A percentile compares a stretch with the other conserved stretches of the same genome.
phyloP scores from a whole-genome alignment of 2,113 vertebrate species.

The Orientallactaga bullata region DNA sequence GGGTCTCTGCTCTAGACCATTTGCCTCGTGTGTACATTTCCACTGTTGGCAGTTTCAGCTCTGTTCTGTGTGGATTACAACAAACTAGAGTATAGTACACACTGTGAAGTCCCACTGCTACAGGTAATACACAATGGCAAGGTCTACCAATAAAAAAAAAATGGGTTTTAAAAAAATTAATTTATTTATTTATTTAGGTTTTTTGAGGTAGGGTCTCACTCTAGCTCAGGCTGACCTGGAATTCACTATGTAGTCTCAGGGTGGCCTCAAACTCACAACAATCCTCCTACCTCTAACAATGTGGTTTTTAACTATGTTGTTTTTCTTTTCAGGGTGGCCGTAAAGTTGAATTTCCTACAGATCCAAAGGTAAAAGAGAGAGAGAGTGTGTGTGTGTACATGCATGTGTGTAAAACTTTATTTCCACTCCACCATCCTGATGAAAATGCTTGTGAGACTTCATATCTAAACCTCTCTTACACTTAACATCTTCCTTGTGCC shows the following conservation, averaged over 20 bases:
- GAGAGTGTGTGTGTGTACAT: background rate
- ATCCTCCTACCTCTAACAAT: background rate
- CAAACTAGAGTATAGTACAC: background rate
- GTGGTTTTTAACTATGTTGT: constrained; percentile 2
- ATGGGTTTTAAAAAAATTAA: no score
- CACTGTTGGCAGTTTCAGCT: background rate
- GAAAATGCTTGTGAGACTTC: background rate
- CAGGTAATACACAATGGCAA: background rate
- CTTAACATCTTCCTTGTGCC: background rate
- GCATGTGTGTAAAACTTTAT: background rate
- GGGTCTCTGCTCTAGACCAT: background rate
- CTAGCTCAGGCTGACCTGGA: no score
- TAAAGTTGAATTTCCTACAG: constrained; percentile 92
- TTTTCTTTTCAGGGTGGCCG: constrained; percentile 91
- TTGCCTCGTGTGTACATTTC: background rate
- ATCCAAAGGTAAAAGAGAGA: constrained; percentile 92
- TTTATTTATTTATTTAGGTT: no score
- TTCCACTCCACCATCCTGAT: background rate
- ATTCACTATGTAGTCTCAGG: no score
- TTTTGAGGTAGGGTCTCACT: no score
- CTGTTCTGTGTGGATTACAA: background rate
- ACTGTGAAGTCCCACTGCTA: background rate
- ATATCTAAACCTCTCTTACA: background rate
- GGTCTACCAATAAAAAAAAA: background rate
- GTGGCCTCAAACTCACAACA: no score